Conservation (phyloP, 2,888 invertebrate species). For the Yponomeuta cagnagella region DNA sequence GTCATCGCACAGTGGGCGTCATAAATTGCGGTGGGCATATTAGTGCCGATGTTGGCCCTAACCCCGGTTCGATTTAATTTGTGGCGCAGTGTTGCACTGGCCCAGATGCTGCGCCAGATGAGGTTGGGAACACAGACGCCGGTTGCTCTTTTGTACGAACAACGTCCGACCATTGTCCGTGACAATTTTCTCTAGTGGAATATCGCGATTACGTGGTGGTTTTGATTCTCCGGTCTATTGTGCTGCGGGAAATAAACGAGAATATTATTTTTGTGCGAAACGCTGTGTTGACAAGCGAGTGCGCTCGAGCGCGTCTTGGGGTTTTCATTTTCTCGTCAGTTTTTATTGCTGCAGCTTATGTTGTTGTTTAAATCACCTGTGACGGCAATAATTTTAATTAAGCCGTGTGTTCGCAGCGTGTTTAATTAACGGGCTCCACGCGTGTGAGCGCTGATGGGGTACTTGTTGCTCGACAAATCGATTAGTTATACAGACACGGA, state of each 20-base stretch:
- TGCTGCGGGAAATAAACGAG: neutral
- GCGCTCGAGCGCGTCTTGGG: neutral
- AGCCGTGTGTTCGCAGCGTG: neutral
- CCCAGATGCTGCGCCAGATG: slow-evolving; percentile 32
- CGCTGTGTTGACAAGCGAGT: neutral
- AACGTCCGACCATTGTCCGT: neutral
- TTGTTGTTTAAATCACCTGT: neutral
- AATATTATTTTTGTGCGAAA: neutral
- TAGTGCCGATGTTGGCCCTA: slow-evolving; percentile 51
- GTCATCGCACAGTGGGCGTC: slow-evolving; percentile 20
- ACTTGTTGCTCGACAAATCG: neutral
- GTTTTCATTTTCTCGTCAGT: neutral
- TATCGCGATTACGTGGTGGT: slow-evolving; percentile 4
- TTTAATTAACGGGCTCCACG: neutral
- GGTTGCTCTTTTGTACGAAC: slow-evolving; percentile 7
- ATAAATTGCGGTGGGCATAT: slow-evolving; percentile 52
- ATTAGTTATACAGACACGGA: neutral
- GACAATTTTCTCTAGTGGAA: slow-evolving; percentile 10
- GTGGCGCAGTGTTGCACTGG: slow-evolving; percentile 41
- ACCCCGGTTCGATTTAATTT: slow-evolving; percentile 50
- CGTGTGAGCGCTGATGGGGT: neutral
- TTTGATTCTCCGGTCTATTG: slow-evolving; percentile 1
- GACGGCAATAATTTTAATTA: neutral
- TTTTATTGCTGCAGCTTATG: neutral
- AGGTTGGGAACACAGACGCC: slow-evolving; percentile 1